phyloP scores from a whole-genome alignment of 2,888 invertebrate genomes.

The Beris chalybata region DNA sequence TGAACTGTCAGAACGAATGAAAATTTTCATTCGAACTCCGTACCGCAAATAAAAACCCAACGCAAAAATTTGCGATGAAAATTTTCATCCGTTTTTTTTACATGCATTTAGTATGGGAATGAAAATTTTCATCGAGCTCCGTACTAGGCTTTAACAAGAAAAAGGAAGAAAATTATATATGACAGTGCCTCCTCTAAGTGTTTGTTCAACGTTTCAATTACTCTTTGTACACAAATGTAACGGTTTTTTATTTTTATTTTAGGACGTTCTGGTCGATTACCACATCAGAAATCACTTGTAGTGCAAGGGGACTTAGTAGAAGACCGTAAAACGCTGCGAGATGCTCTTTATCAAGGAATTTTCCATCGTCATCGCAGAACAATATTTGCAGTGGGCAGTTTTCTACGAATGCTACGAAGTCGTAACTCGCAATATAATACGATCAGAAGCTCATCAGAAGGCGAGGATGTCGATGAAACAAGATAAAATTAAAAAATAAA shows the following conservation, averaged over 20 bases:
- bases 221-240: neutral
- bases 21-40: no score
- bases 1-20: no score
- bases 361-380: conserved; percentile 75
- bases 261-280: conserved; percentile 56
- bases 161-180: no score
- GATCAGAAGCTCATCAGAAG: conserved; percentile 62
- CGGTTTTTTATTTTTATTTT: conserved; percentile 28
- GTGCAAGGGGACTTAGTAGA: conserved; percentile 66
- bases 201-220: no score
- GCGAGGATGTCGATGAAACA: conserved; percentile 55
- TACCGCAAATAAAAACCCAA: no score
- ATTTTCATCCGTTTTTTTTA: no score
- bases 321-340: conserved; percentile 70
- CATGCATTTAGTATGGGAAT: no score
- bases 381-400: conserved; percentile 75
- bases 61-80: no score
- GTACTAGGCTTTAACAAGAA: no score
- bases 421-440: conserved; percentile 77
- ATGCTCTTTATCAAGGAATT: conserved; percentile 76
- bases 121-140: no score
- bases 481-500: conserved; percentile 49
- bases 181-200: no score
- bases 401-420: conserved; percentile 72
- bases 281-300: conserved; percentile 65